These are phyloP conservation scores for Caenorhabditis remanei DNA, from an alignment of 1,140 invertebrate genomes.

Conservation along the genomic window DNA sequence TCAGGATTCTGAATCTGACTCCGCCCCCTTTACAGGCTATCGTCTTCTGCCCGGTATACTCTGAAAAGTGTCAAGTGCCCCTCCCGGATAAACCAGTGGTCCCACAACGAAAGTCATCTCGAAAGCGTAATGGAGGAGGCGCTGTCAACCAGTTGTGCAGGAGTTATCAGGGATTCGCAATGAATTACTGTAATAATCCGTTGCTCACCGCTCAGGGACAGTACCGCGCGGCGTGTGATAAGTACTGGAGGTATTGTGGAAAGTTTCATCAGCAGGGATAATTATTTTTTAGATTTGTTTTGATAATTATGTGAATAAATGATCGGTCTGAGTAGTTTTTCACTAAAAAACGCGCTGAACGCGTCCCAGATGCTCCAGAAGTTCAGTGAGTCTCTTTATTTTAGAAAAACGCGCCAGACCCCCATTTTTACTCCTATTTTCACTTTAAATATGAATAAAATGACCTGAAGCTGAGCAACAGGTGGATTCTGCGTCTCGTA, in stretches of 20 bases:
- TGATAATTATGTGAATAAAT: too few species aligned
- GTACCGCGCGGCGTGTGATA: conserved; percentile 68
- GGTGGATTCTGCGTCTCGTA: too few species aligned
- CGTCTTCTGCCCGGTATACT: conserved; percentile 74
- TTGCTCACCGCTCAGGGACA: conserved; percentile 59
- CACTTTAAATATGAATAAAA: too few species aligned
- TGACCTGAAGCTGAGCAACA: too few species aligned
- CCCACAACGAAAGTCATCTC: conserved; percentile 62
- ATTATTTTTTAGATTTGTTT: not conserved
- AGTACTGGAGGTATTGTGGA: conserved; percentile 69
- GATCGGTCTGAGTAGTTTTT: too few species aligned
- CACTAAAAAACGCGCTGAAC: too few species aligned
- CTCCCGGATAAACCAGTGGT: conserved; percentile 68
- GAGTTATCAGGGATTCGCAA: conserved; percentile 65
- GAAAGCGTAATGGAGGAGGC: not conserved
- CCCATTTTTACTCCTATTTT: too few species aligned
- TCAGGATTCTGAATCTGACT: not conserved
- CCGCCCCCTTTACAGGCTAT: conserved; percentile 60
- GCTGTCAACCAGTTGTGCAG: conserved; percentile 51
- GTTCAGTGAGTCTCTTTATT: too few species aligned
- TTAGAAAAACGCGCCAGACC: too few species aligned
- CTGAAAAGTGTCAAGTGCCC: conserved; percentile 71
- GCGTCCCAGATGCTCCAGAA: too few species aligned
- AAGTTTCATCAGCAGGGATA: conserved; percentile 43
- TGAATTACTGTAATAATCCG: conserved; percentile 69